Evolutionary conservation across 2,113 vertebrate genomes (phyloP).

Genomic region (Gallinago paraguaiae): DNA sequence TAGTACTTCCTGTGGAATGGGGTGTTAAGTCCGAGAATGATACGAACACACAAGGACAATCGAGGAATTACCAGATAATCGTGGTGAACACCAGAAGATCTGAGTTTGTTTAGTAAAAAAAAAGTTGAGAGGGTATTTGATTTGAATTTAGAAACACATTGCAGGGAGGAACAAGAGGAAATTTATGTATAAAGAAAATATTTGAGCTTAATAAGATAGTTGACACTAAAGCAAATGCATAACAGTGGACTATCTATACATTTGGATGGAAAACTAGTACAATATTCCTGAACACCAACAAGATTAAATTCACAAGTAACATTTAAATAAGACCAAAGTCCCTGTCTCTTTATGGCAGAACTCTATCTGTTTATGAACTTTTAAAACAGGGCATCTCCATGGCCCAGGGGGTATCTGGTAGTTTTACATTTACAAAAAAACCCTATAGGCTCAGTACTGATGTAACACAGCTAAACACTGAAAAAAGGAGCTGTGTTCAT

Average conservation of each 20-base stretch:
- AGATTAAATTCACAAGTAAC: background rate
- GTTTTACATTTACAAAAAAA: background rate
- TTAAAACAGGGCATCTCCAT: background rate
- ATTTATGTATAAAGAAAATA: background rate
- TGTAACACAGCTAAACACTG: background rate
- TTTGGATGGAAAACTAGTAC: background rate
- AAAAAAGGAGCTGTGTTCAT: background rate
- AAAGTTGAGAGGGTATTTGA: rapidly evolving
- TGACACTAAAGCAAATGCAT: background rate
- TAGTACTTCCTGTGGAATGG: background rate
- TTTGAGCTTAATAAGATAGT: background rate
- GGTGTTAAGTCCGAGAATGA: background rate
- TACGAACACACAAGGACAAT: background rate
- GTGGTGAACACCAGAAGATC: background rate
- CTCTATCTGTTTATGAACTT: background rate
- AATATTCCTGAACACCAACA: background rate
- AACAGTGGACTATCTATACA: background rate
- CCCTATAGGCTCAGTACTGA: background rate
- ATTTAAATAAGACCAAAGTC: background rate
- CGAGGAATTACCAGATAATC: background rate
- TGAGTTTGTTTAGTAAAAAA: background rate
- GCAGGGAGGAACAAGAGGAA: background rate
- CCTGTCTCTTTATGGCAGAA: background rate
- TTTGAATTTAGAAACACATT: background rate
- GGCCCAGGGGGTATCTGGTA: background rate